phyloP scores from a whole-genome alignment of 2,113 vertebrate genomes.

The Panthera leo region DNA sequence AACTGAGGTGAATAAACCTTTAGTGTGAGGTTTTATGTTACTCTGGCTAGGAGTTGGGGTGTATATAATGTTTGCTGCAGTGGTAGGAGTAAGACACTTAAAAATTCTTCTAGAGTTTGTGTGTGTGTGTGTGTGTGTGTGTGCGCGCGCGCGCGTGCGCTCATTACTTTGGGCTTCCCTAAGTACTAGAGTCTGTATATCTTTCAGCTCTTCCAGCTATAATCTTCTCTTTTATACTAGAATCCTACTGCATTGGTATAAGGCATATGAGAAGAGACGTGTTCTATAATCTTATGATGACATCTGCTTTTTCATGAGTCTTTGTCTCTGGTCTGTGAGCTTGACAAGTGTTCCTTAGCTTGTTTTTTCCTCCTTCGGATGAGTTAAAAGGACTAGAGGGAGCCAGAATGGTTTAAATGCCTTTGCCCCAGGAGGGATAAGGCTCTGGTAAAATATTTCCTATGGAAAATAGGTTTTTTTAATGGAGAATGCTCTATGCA shows the following conservation, averaged over 20 bases:
- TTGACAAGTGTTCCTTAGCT: neutral
- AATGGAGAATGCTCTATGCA: neutral
- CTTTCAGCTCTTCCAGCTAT: neutral
- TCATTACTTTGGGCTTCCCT: neutral
- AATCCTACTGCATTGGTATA: neutral
- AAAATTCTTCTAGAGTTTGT: neutral
- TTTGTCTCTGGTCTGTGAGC: neutral
- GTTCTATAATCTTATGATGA: neutral
- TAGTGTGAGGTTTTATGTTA: neutral
- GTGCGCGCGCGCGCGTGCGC: neutral
- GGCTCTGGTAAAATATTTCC: neutral
- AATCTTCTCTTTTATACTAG: neutral
- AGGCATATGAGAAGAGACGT: neutral
- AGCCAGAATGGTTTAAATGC: neutral
- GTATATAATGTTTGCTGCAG: neutral
- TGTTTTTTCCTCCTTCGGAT: neutral
- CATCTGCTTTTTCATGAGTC: neutral
- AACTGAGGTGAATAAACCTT: neutral
- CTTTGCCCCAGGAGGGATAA: neutral
- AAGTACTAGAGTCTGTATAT: neutral
- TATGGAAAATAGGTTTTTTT: neutral
- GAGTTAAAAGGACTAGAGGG: neutral
- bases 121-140: no score
- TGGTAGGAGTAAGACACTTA: neutral
- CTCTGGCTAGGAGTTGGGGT: neutral